Conservation (phyloP, 2,888 invertebrate species). For the Eugnorisma glareosa region DNA sequence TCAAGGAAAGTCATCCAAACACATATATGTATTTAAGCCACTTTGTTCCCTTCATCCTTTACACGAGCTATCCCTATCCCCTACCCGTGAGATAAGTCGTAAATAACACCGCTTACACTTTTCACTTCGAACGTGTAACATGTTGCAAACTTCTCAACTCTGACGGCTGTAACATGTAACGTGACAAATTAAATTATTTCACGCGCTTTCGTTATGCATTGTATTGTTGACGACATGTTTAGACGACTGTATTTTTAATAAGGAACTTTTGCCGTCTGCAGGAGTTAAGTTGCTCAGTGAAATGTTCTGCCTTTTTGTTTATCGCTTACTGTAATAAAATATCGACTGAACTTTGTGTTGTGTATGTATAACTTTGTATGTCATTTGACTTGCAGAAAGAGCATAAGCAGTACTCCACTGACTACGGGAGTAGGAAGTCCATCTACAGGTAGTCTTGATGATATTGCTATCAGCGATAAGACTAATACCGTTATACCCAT, state of each 20-base stretch:
- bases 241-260: conserved; percentile 32
- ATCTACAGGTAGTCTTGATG: background rate
- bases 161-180: conserved; percentile 54
- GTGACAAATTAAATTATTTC: conserved; percentile 64
- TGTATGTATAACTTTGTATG: background rate
- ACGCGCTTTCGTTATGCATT: conserved; percentile 39
- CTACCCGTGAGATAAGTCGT: conserved; percentile 42
- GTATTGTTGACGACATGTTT: conserved; percentile 48
- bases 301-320: background rate
- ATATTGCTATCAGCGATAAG: background rate
- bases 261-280: background rate
- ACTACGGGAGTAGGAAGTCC: background rate
- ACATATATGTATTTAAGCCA: background rate
- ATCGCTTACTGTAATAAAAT: background rate
- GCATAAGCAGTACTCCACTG: background rate
- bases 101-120: conserved; percentile 55
- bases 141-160: conserved; percentile 59
- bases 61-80: conserved; percentile 9
- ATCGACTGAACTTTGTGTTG: background rate
- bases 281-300: background rate
- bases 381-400: background rate
- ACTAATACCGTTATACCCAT: background rate
- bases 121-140: conserved; percentile 52
- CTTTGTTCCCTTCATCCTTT: background rate
- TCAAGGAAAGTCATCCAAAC: conserved; percentile 1